Evolutionary conservation across 2,113 vertebrate species (phyloP).

Genomic region (Haemorhous mexicanus): DNA sequence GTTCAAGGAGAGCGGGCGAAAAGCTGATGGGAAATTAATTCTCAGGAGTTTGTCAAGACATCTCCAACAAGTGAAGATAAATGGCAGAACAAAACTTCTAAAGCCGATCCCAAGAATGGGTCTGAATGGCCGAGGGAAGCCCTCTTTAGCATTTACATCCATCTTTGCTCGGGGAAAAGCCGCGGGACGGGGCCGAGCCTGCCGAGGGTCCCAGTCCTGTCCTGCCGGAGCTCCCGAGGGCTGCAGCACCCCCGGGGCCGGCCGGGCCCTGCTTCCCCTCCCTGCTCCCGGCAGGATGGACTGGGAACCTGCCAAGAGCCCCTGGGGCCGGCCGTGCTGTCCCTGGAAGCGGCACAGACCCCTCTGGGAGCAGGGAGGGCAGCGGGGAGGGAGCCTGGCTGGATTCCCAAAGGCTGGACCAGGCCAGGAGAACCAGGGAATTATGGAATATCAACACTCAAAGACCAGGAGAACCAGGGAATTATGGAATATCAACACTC

Average conservation of each 20-base stretch:
- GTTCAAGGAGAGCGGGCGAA: slow-evolving; percentile 37
- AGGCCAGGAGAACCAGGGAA: too few species aligned
- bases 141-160: slow-evolving; percentile 54
- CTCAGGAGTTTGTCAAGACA: slow-evolving; percentile 74
- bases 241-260: not conserved
- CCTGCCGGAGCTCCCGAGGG: not conserved
- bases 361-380: not conserved
- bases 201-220: not conserved
- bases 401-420: not conserved
- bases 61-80: slow-evolving; percentile 79
- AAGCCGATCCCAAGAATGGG: slow-evolving; percentile 52
- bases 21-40: slow-evolving; percentile 73
- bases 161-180: not conserved
- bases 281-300: not conserved
- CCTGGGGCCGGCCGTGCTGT: accelerated
- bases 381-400: accelerated
- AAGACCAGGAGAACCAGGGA: too few species aligned
- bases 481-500: too few species aligned
- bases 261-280: not conserved
- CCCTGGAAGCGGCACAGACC: not conserved
- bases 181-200: not conserved
- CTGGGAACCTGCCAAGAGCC: not conserved
- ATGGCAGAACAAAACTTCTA: slow-evolving; percentile 71
- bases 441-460: too few species aligned
- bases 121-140: slow-evolving; percentile 19